Conservation (phyloP, 2,888 invertebrate species). For the Notodonta ziczac region DNA sequence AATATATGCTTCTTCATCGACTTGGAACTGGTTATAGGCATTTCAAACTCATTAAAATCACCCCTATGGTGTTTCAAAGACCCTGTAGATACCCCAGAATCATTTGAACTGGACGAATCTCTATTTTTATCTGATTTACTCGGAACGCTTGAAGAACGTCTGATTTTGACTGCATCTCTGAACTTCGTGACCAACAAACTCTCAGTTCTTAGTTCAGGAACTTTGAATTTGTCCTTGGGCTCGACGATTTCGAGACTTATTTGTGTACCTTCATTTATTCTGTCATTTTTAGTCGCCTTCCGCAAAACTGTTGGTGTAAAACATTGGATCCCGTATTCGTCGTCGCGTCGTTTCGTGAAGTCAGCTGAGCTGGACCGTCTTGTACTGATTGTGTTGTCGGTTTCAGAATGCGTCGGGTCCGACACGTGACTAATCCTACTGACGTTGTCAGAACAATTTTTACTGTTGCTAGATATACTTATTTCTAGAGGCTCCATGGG, state of each 20-base stretch:
- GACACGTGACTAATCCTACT: constrained; percentile 83
- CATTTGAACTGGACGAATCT: constrained; percentile 89
- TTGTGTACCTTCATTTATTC: constrained; percentile 66
- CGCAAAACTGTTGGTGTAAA: constrained; percentile 75
- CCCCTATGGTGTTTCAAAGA: constrained; percentile 86
- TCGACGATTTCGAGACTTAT: constrained; percentile 51
- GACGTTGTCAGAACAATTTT: constrained; percentile 80
- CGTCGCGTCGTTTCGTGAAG: constrained; percentile 84
- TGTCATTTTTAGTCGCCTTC: constrained; percentile 66
- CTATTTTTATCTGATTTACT: constrained; percentile 88
- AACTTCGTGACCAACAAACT: constrained; percentile 74
- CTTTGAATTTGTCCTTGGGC: constrained; percentile 69
- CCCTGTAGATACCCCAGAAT: constrained; percentile 88
- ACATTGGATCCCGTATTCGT: constrained; percentile 68
- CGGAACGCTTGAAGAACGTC: constrained; percentile 88
- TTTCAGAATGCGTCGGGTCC: constrained; percentile 75
- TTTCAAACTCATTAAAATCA: constrained; percentile 86
- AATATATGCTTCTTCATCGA: constrained; percentile 74
- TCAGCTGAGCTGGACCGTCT: constrained; percentile 87
- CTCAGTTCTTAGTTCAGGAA: constrained; percentile 74
- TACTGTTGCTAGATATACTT: constrained; percentile 69
- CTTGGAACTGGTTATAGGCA: constrained; percentile 78
- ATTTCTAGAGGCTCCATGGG: constrained; percentile 72
- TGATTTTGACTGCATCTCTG: constrained; percentile 85
- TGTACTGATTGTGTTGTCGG: constrained; percentile 70